Evolutionary conservation across 2,797 vertebrate species (phyloP).

Genomic region (Carapus acus): DNA sequence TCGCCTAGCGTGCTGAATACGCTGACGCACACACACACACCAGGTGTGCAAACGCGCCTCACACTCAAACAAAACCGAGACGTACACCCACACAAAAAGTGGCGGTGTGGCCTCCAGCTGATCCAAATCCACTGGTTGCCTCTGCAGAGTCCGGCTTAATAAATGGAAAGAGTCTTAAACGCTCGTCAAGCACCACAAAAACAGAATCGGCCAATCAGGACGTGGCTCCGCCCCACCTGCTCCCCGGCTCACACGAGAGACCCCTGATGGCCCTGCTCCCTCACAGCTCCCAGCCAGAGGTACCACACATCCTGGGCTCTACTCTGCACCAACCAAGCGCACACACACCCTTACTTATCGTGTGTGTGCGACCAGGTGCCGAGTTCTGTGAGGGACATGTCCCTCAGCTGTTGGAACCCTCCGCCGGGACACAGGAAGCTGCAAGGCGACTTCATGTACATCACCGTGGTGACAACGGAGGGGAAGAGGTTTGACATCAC

Average conservation of each 20-base stretch:
- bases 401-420: slow-evolving; percentile 80
- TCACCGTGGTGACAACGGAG: slow-evolving; percentile 70
- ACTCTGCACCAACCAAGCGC: background rate
- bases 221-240: slow-evolving; percentile 71
- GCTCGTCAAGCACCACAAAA: slow-evolving; percentile 68
- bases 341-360: slow-evolving; percentile 7
- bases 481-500: slow-evolving; percentile 73
- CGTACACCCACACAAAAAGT: slow-evolving; percentile 1
- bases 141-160: slow-evolving; percentile 53
- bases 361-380: slow-evolving; percentile 53
- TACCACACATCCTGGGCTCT: slow-evolving; percentile 26
- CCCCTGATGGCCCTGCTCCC: slow-evolving; percentile 76
- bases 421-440: slow-evolving; percentile 77
- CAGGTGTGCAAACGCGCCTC: slow-evolving; percentile 51
- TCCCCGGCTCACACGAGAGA: slow-evolving; percentile 74
- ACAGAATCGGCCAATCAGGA: slow-evolving; percentile 64
- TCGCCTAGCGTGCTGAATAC: slow-evolving; percentile 73
- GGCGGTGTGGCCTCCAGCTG: background rate
- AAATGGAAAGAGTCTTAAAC: slow-evolving; percentile 69
- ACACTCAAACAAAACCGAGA: slow-evolving; percentile 2
- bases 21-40: slow-evolving; percentile 64
- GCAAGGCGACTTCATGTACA: slow-evolving; percentile 78
- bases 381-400: slow-evolving; percentile 71
- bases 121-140: background rate
- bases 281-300: slow-evolving; percentile 69